Evolutionary conservation across 2,797 vertebrate genomes (phyloP).

Genomic region (Ibycter americanus): DNA sequence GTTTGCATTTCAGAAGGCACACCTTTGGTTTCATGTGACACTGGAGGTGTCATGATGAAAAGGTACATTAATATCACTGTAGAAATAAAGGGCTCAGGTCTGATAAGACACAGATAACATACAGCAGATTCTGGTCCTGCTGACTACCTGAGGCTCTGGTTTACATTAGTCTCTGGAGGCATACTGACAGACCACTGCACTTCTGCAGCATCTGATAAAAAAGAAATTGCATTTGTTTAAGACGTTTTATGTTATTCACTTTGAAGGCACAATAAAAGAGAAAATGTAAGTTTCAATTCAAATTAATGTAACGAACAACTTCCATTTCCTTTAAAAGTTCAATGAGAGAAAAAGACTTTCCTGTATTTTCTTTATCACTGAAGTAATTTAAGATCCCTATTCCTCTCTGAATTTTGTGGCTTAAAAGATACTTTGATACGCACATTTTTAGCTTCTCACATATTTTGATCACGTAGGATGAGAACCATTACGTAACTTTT

Average conservation of each 20-base stretch:
- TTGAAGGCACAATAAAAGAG: background rate
- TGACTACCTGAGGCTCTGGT: background rate
- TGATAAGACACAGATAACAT: background rate
- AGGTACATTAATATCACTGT: background rate
- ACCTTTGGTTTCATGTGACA: background rate
- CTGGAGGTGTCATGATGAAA: background rate
- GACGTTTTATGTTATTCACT: background rate
- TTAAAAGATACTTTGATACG: background rate
- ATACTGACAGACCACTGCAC: background rate
- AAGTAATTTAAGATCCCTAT: background rate
- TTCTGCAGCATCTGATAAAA: background rate
- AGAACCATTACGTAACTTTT: background rate
- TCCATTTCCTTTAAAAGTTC: background rate
- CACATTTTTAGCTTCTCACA: background rate
- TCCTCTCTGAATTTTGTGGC: background rate
- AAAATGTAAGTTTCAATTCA: background rate
- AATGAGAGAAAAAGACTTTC: background rate
- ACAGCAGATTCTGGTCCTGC: background rate
- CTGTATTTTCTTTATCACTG: background rate
- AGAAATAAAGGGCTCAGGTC: background rate
- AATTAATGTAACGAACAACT: background rate
- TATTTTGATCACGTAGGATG: background rate
- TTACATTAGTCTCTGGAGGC: background rate
- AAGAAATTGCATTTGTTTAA: background rate
- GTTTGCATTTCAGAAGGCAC: background rate